Percentiles rank a stretch among this genome's conserved stretches.
Evolutionary conservation across 2,888 invertebrate genomes (phyloP).

Genomic region (Pharmacophagus antenor): DNA sequence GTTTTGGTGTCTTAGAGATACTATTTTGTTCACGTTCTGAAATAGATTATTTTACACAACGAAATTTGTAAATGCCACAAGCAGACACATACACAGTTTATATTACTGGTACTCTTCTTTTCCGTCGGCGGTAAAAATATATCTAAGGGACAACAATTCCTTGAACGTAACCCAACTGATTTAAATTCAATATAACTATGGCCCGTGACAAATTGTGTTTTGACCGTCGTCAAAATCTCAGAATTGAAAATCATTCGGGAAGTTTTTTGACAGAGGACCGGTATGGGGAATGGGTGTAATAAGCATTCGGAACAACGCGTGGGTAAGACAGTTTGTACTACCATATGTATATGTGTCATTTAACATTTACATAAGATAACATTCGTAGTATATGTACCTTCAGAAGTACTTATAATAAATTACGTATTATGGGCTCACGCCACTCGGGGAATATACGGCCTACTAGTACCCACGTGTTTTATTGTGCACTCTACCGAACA

Average conservation of each 20-base stretch:
- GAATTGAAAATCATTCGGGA: slow-evolving; percentile 6
- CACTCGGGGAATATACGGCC: no score
- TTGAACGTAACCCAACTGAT: background rate
- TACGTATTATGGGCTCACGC: no score
- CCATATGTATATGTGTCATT: background rate
- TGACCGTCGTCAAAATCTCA: slow-evolving; percentile 21
- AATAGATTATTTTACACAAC: no score
- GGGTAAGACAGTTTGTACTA: background rate
- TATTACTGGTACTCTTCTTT: background rate
- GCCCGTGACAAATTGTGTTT: slow-evolving; percentile 8
- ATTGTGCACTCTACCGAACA: no score
- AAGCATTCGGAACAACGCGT: background rate
- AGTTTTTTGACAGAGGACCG: slow-evolving; percentile 10
- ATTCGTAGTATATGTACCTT: background rate
- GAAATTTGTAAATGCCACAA: background rate
- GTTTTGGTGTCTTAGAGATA: no score
- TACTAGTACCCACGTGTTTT: no score
- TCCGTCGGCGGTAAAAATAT: background rate
- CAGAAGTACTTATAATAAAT: background rate
- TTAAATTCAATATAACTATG: slow-evolving; percentile 13
- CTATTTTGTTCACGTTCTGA: no score
- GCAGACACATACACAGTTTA: background rate
- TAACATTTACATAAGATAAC: background rate
- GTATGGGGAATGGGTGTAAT: background rate
- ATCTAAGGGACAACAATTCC: background rate